phyloP scores from a whole-genome alignment of 2,888 invertebrate species.

The Sisyra terminalis region DNA sequence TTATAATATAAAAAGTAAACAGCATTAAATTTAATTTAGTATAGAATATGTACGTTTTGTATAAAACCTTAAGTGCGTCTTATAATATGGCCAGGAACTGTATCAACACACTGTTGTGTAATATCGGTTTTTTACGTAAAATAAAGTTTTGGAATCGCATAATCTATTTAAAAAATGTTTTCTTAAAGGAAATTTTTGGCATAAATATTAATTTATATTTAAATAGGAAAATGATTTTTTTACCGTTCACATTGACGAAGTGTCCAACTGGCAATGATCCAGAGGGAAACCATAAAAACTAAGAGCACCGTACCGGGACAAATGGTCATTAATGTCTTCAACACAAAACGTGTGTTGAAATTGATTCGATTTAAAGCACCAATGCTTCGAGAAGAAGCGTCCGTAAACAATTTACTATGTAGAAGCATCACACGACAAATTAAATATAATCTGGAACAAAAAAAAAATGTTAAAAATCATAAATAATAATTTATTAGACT shows the following conservation, averaged over 20 bases:
- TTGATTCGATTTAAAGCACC: slow-evolving; percentile 96
- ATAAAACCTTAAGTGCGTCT: too few species aligned
- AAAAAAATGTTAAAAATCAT: neutral
- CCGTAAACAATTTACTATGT: slow-evolving; percentile 98
- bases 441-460: slow-evolving; percentile 62
- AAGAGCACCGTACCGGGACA: slow-evolving; percentile 95
- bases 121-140: too few species aligned
- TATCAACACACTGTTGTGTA: too few species aligned
- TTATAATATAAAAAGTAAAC: too few species aligned
- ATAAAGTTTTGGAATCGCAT: too few species aligned
- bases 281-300: slow-evolving; percentile 97
- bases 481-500: neutral
- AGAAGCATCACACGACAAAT: slow-evolving; percentile 99
- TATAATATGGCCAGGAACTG: too few species aligned
- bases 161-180: too few species aligned
- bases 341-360: slow-evolving; percentile 87
- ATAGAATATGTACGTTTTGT: too few species aligned
- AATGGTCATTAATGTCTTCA: slow-evolving; percentile 96
- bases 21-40: too few species aligned
- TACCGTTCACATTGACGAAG: slow-evolving; percentile 96
- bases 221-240: neutral
- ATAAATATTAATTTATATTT: too few species aligned
- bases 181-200: too few species aligned
- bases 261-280: slow-evolving; percentile 99
- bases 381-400: slow-evolving; percentile 96